Evolutionary conservation across 1,140 invertebrate species (phyloP).

Genomic region (Ectropis grisescens): DNA sequence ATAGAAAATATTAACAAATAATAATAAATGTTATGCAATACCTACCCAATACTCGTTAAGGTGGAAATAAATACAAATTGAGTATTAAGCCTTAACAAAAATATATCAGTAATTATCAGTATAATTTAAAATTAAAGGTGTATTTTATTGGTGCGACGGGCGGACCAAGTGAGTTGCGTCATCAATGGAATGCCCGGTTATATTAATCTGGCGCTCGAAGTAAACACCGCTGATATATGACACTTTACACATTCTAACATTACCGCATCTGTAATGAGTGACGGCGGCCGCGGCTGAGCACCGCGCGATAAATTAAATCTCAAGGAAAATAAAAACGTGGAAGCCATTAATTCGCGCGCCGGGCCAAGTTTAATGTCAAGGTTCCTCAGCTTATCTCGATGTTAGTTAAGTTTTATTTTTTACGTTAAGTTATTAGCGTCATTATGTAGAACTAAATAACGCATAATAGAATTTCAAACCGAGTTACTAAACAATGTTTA

Average conservation of each 20-base stretch:
- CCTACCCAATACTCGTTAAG: no score
- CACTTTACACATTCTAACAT: conserved; percentile 61
- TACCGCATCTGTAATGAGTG: conserved; percentile 62
- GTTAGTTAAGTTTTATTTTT: conserved; percentile 63
- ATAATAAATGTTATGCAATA: no score
- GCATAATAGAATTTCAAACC: no score
- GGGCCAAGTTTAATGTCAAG: conserved; percentile 69
- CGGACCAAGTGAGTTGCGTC: no score
- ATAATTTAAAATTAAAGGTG: no score
- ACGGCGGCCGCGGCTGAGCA: conserved; percentile 46
- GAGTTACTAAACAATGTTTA: no score
- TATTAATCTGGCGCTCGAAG: conserved; percentile 44
- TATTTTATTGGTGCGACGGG: no score
- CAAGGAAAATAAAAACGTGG: conserved; percentile 69
- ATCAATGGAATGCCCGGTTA: conserved; percentile 35
- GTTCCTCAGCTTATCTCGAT: conserved; percentile 64
- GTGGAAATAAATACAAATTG: no score
- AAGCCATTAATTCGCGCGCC: conserved; percentile 68
- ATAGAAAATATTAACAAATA: no score
- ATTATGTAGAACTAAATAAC: conserved; percentile 47
- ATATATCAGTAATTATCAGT: no score
- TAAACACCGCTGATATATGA: conserved; percentile 62
- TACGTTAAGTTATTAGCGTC: conserved; percentile 39
- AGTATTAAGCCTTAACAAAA: no score
- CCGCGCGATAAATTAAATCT: conserved; percentile 67